Percentiles rank a stretch among this genome's conserved stretches.
These are phyloP conservation scores for Pterocles burchelli DNA, from an alignment of 2,113 vertebrate species.

Conservation along the genomic window DNA sequence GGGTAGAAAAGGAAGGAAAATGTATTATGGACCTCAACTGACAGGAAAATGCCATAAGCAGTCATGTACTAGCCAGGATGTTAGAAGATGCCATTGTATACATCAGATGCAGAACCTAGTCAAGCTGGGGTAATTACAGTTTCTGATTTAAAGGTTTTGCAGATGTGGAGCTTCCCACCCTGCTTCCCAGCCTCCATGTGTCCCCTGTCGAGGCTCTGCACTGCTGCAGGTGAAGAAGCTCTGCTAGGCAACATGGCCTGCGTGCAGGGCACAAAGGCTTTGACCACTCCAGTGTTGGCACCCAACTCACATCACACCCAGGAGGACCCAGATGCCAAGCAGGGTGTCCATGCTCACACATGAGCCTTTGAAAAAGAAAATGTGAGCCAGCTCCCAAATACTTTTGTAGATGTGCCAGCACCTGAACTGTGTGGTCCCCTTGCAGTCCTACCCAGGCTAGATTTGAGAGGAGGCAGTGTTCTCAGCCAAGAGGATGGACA, in stretches of 20 bases:
- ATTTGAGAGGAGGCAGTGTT: neutral
- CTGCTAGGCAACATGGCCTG: neutral
- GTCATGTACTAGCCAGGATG: conserved; percentile 36
- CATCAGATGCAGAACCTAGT: conserved; percentile 7
- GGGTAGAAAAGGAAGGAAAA: conserved; percentile 50
- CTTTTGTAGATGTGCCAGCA: neutral
- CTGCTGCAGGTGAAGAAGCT: neutral
- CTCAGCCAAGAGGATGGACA: neutral
- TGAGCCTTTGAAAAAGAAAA: neutral
- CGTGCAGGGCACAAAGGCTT: neutral
- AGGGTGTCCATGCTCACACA: neutral
- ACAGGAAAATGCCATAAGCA: neutral
- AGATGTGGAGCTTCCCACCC: neutral
- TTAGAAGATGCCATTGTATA: conserved; percentile 34
- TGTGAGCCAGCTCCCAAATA: neutral
- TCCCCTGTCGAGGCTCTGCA: neutral
- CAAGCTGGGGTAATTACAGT: neutral
- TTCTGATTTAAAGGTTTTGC: neutral
- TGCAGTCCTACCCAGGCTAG: neutral
- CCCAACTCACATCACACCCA: neutral
- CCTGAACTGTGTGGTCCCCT: neutral
- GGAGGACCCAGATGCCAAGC: neutral
- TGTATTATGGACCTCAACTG: neutral
- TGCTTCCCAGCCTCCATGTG: neutral
- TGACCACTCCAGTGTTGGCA: neutral